A percentile compares a stretch with the other conserved stretches of the same genome.
Conservation (phyloP, 2,888 invertebrate species). For the Gasteruption jaculator region DNA sequence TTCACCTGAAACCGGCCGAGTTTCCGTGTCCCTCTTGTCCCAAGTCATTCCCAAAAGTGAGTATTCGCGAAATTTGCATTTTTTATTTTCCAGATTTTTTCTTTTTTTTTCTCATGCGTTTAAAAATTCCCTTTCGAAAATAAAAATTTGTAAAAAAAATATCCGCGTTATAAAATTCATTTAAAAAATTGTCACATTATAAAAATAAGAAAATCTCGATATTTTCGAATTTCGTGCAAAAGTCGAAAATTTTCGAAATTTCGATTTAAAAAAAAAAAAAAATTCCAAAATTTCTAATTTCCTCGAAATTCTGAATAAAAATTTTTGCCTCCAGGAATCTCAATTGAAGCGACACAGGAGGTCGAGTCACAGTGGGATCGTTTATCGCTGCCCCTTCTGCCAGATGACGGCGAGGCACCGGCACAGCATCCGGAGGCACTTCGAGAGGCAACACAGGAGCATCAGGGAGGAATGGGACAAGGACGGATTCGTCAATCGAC, state of each 20-base stretch:
- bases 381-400: conserved; percentile 30
- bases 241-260: not conserved
- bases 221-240: not conserved
- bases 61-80: not conserved
- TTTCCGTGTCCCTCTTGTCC: conserved; percentile 27
- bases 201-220: conserved; percentile 28
- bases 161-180: too few relatives aligned
- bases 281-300: conserved; percentile 47
- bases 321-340: conserved; percentile 41
- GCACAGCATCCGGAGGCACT: conserved; percentile 30
- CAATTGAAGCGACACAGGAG: conserved; percentile 46
- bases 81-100: too few relatives aligned
- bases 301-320: conserved; percentile 51
- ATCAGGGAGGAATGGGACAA: conserved; percentile 26
- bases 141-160: too few relatives aligned
- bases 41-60: conserved; percentile 26
- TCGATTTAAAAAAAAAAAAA: too few relatives aligned
- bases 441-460: conserved; percentile 26
- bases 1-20: conserved; percentile 23
- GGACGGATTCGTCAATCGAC: conserved; percentile 26
- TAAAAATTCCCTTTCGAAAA: too few relatives aligned
- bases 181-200: conserved; percentile 20
- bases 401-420: conserved; percentile 26
- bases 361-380: conserved; percentile 46
- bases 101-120: not conserved